These are phyloP conservation scores for Gobio gobio DNA, from an alignment of 2,113 vertebrate species.

Conservation along the genomic window DNA sequence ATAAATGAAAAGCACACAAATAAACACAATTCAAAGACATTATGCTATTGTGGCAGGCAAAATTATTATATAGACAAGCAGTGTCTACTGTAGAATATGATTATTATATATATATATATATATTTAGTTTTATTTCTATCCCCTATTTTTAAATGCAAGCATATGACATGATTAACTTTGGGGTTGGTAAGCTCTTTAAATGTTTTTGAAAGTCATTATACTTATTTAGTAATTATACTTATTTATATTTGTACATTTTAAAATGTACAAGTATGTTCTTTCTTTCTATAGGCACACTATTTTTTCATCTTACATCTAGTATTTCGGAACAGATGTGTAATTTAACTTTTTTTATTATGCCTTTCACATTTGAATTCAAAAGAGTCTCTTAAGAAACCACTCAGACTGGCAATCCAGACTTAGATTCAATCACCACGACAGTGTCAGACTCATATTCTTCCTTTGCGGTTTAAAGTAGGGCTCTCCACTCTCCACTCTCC, in stretches of 20 bases:
- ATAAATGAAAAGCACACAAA: neutral
- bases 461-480: neutral
- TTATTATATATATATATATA: too few relatives aligned
- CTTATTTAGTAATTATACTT: too few relatives aligned
- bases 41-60: too few relatives aligned
- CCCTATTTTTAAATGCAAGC: too few relatives aligned
- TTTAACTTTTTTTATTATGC: neutral
- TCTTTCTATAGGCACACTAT: neutral
- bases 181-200: too few relatives aligned
- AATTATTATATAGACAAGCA: too few relatives aligned
- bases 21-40: neutral
- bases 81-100: too few relatives aligned
- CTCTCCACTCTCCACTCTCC: neutral
- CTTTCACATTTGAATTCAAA: neutral
- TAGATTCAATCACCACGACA: neutral
- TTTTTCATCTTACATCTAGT: neutral
- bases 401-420: conserved; percentile 7
- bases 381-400: neutral
- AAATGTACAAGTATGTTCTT: too few relatives aligned
- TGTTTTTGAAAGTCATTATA: too few relatives aligned
- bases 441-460: neutral
- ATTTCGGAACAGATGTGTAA: neutral
- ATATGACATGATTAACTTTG: too few relatives aligned
- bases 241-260: too few relatives aligned
- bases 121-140: too few relatives aligned